Evolutionary conservation across 2,797 vertebrate species (phyloP).

Genomic region (Scleropages formosus): DNA sequence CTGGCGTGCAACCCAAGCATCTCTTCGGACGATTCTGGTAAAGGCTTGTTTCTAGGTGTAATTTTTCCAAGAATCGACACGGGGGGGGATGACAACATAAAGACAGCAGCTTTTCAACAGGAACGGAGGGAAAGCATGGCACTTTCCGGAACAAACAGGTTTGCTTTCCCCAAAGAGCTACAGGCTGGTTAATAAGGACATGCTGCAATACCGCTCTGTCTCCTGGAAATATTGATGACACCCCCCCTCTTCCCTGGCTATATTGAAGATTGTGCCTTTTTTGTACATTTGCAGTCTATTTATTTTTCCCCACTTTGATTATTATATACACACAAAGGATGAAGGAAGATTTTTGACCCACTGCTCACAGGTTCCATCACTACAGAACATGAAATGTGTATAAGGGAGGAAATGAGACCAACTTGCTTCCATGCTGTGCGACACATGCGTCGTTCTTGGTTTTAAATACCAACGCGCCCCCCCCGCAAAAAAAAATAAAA

Average conservation of each 20-base stretch:
- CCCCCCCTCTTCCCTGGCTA: constrained; percentile 68
- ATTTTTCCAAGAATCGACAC: constrained; percentile 64
- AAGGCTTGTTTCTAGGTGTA: neutral
- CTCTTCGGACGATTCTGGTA: neutral
- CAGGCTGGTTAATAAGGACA: constrained; percentile 75
- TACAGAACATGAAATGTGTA: constrained; percentile 76
- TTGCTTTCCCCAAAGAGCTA: constrained; percentile 86
- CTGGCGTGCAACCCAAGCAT: constrained; percentile 30
- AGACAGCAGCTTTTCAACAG: constrained; percentile 76
- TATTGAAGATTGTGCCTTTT: constrained; percentile 97
- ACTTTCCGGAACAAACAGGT: constrained; percentile 73
- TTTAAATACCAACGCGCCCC: constrained; percentile 34
- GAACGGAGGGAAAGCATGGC: constrained; percentile 70
- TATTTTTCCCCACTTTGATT: constrained; percentile 70
- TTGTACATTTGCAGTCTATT: constrained; percentile 80
- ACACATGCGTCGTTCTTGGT: constrained; percentile 58
- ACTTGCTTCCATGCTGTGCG: neutral
- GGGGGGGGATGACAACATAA: constrained; percentile 68
- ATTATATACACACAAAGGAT: constrained; percentile 83
- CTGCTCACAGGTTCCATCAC: constrained; percentile 80
- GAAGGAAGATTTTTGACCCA: constrained; percentile 77
- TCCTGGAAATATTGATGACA: constrained; percentile 48
- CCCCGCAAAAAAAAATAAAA: constrained; percentile 70
- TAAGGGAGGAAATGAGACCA: neutral
- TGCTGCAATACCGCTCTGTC: constrained; percentile 57